These are phyloP conservation scores for Pluvialis apricaria DNA, from an alignment of 2,113 vertebrate genomes.

Conservation along the genomic window DNA sequence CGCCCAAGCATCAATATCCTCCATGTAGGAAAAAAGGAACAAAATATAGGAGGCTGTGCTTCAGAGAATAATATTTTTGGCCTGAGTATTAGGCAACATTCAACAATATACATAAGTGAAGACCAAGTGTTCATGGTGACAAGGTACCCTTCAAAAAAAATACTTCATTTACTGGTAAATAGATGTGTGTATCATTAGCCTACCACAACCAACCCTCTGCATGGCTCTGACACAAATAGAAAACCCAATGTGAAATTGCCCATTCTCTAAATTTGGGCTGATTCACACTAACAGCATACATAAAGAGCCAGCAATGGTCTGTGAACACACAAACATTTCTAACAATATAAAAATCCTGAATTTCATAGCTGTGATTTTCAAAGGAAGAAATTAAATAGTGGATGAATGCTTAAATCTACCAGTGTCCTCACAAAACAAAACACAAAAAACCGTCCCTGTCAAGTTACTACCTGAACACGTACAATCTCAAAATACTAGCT, in stretches of 20 bases:
- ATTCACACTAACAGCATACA: not conserved
- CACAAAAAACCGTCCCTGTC: not conserved
- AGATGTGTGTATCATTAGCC: not conserved
- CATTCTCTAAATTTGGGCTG: not conserved
- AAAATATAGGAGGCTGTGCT: not conserved
- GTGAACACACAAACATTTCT: not conserved
- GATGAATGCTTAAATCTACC: not conserved
- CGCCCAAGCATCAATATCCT: not conserved
- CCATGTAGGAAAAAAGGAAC: not conserved
- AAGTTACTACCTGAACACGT: not conserved
- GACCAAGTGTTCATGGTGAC: not conserved
- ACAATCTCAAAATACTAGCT: not conserved
- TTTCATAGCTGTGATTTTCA: not conserved
- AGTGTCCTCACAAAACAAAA: not conserved
- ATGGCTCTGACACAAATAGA: not conserved
- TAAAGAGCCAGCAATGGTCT: not conserved
- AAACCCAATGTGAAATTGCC: not conserved
- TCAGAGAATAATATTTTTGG: not conserved
- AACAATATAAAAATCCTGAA: not conserved
- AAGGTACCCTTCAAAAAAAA: not conserved
- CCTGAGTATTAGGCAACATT: not conserved
- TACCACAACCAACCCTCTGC: not conserved
- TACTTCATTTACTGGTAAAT: not conserved
- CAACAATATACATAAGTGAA: not conserved
- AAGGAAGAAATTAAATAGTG: not conserved